A percentile compares a stretch with the other conserved stretches of the same genome.
These are phyloP conservation scores for Lucilia cuprina DNA, from an alignment of 1,140 invertebrate genomes.

Conservation along the genomic window DNA sequence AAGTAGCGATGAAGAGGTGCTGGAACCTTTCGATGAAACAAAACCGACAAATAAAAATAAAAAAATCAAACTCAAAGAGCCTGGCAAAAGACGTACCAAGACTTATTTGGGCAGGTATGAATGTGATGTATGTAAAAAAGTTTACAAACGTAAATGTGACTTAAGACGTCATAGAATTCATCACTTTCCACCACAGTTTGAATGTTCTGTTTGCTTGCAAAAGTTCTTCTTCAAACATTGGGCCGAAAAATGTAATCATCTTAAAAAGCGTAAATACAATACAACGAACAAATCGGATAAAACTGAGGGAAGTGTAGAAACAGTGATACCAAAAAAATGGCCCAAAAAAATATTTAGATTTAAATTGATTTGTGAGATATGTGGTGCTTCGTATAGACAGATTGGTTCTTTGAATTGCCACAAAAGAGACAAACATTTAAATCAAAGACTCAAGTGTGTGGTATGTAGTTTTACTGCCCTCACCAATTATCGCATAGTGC, in stretches of 20 bases:
- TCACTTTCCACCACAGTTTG: background rate
- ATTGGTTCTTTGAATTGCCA: background rate
- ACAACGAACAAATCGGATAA: too few species aligned
- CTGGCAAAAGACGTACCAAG: background rate
- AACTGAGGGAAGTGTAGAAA: background rate
- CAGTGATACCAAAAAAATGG: background rate
- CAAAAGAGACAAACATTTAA: background rate
- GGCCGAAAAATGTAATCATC: background rate
- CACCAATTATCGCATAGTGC: background rate
- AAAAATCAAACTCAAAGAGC: background rate
- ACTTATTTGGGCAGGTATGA: background rate
- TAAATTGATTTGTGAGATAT: background rate
- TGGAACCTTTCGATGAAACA: background rate
- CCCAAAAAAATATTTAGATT: background rate
- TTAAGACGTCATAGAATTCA: background rate
- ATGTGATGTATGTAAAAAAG: constrained; percentile 9
- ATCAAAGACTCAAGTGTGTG: background rate
- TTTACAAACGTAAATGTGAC: background rate
- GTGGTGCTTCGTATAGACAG: background rate
- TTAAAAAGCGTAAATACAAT: background rate
- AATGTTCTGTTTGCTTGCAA: background rate
- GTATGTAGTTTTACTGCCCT: constrained; percentile 8
- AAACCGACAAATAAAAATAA: background rate
- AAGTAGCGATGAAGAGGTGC: background rate
- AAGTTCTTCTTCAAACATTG: background rate